These are phyloP conservation scores for Eleginops maclovinus DNA, from an alignment of 2,113 vertebrate species.

Conservation along the genomic window DNA sequence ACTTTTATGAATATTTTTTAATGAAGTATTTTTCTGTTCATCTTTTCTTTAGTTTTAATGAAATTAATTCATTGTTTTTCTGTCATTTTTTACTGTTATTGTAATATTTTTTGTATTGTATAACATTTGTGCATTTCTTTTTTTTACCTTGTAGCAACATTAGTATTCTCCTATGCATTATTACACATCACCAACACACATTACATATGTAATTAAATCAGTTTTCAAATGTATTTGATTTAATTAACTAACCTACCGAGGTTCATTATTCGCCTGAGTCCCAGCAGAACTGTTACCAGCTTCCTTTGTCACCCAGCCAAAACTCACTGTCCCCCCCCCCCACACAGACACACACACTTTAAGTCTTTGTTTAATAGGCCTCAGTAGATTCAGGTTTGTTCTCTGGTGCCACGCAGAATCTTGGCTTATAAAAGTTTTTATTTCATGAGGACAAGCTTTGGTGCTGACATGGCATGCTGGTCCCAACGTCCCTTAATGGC, in stretches of 20 bases:
- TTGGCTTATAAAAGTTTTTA: conserved; percentile 33
- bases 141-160: background rate
- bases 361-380: conserved; percentile 26
- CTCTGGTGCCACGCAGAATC: conserved; percentile 9
- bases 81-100: background rate
- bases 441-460: conserved; percentile 34
- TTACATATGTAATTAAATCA: too few relatives aligned
- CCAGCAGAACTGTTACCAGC: background rate
- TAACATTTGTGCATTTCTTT: background rate
- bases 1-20: too few relatives aligned
- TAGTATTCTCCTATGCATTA: background rate
- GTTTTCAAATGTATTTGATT: background rate
- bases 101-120: background rate
- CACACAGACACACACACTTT: too few relatives aligned
- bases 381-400: conserved; percentile 33
- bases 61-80: too few relatives aligned
- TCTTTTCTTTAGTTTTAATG: too few relatives aligned
- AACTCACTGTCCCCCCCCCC: background rate
- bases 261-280: background rate
- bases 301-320: background rate
- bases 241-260: background rate
- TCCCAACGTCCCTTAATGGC: conserved; percentile 59
- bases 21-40: too few relatives aligned
- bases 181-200: too few relatives aligned
- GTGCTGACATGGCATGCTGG: conserved; percentile 40